phyloP scores from a whole-genome alignment of 1,140 invertebrate species.

The Lutraria rhynchaena region DNA sequence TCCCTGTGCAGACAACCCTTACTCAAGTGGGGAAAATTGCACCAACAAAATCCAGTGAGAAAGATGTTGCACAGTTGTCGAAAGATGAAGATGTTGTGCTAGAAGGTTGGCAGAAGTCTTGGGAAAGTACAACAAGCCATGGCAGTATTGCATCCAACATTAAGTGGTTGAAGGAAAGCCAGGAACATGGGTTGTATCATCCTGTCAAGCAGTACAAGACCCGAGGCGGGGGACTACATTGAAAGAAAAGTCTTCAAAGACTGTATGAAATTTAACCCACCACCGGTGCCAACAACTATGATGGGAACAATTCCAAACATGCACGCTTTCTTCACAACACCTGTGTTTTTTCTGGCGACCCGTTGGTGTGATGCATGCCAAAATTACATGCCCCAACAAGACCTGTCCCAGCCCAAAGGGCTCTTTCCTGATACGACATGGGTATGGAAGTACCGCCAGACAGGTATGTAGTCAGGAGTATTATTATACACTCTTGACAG shows the following conservation, averaged over 20 bases:
- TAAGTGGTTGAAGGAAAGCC: not conserved
- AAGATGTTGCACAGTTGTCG: too few species aligned
- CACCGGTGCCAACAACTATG: conserved; percentile 1
- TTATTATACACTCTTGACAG: conserved; percentile 10
- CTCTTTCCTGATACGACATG: not conserved
- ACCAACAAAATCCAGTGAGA: not conserved
- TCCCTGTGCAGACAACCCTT: not conserved
- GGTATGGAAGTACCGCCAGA: not conserved
- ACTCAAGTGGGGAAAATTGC: not conserved
- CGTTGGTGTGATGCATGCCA: not conserved
- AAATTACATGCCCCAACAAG: not conserved
- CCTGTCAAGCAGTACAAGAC: conserved; percentile 3
- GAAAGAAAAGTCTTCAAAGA: conserved; percentile 2
- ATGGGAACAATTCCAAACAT: conserved; percentile 7
- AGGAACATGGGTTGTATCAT: not conserved
- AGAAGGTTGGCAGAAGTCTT: not conserved
- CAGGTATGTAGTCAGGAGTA: conserved; percentile 1
- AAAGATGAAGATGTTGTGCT: not conserved
- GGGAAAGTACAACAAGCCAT: not conserved
- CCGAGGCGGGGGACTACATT: not conserved
- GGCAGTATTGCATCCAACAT: not conserved
- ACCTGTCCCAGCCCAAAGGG: not conserved
- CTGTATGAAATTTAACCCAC: not conserved
- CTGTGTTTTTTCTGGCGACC: not conserved
- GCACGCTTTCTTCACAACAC: not conserved